Evolutionary conservation across 2,888 invertebrate species (phyloP).

Genomic region (Pyrrhosoma nymphula): DNA sequence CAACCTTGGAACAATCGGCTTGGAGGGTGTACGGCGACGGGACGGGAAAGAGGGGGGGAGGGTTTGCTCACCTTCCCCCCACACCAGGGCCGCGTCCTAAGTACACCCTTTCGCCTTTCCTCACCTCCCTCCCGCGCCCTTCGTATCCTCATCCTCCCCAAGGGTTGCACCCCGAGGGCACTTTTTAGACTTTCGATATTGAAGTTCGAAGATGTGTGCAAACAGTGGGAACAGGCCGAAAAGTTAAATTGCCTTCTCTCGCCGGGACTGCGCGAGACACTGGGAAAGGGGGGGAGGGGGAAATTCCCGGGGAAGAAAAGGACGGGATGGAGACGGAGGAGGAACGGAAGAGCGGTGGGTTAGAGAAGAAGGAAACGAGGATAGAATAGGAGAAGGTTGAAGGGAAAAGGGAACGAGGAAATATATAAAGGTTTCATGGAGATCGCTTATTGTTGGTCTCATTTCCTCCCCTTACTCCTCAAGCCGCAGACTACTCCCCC

Average conservation of each 20-base stretch:
- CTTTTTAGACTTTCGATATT: constrained; percentile 8
- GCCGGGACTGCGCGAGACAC: constrained; percentile 4
- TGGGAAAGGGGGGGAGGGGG: background rate
- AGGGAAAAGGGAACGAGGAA: background rate
- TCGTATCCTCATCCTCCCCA: no score
- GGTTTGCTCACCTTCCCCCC: background rate
- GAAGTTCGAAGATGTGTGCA: constrained; percentile 50
- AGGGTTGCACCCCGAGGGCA: background rate
- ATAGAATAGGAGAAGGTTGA: no score
- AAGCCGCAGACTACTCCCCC: background rate
- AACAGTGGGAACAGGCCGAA: constrained; percentile 35
- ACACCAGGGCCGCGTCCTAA: background rate
- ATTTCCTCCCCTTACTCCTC: background rate
- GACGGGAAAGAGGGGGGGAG: background rate
- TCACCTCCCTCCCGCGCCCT: background rate
- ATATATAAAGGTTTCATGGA: constrained; percentile 18
- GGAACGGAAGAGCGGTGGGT: background rate
- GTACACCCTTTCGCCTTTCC: background rate
- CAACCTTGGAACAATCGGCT: constrained; percentile 22
- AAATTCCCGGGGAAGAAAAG: background rate
- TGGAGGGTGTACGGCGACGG: background rate
- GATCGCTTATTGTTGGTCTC: constrained; percentile 59
- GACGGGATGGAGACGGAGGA: background rate
- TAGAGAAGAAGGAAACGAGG: no score
- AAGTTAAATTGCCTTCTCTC: constrained; percentile 49